A percentile compares a stretch with the other conserved stretches of the same genome.
Conservation (phyloP, 2,797 vertebrate species). For the Otolemur crassicaudatus region DNA sequence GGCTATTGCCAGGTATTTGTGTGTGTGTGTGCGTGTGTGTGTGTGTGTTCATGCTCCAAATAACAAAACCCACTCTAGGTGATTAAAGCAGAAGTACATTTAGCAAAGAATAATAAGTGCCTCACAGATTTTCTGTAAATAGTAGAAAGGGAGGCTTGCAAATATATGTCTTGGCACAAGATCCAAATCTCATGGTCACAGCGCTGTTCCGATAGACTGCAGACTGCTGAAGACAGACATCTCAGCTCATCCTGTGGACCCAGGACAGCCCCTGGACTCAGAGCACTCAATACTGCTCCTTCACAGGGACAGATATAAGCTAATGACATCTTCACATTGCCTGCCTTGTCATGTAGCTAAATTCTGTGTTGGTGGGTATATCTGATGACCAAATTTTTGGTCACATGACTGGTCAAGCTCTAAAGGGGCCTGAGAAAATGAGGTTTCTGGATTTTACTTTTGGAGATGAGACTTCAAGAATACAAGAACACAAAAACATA, state of each 20-base stretch:
- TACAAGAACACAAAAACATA: neutral
- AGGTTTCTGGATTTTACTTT: neutral
- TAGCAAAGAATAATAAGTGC: neutral
- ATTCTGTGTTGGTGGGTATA: neutral
- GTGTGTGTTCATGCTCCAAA: neutral
- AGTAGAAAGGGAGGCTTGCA: neutral
- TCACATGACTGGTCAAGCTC: neutral
- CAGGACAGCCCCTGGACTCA: neutral
- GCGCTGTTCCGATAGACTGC: neutral
- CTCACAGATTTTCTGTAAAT: neutral
- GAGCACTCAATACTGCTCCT: neutral
- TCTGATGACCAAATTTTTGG: neutral
- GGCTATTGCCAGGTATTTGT: neutral
- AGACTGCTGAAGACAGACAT: fast-evolving
- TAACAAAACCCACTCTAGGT: neutral
- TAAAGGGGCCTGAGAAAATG: neutral
- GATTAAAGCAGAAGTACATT: neutral
- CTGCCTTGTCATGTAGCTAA: neutral
- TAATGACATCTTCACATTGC: neutral
- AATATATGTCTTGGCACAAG: neutral
- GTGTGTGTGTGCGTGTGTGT: neutral
- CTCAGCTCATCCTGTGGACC: neutral
- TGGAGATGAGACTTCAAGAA: neutral
- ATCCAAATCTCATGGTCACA: neutral
- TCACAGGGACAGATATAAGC: neutral